Base-by-base conservation (phyloP, 2,888 invertebrate species). In the Corythucha ciliata region DNA sequence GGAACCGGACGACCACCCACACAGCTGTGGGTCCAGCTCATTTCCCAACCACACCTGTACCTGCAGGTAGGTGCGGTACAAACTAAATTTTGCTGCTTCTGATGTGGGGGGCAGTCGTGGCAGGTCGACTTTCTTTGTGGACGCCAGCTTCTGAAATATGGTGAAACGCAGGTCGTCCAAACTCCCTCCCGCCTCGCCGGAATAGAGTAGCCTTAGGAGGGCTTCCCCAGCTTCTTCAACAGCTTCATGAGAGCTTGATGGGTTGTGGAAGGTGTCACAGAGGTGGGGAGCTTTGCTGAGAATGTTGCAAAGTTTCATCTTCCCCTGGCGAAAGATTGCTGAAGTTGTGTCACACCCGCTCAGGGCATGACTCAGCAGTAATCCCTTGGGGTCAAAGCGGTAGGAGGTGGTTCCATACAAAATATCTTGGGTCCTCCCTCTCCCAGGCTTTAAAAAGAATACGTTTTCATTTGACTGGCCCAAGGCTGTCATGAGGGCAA, bases 11-110 rank as follows among this genome's bases (percentile, higher is more conserved):
- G 12, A 16, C 45, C 33, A 45, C n/a, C 45, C 45, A 20, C 45
- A 33, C 16, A 20, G 29, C 45, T 45, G 21, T 33, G 33, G 45
- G 33, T 45, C 14, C 10, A 32, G 45, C 10, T n/a, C 22, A 33
- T 33, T 33, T 22, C 27, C 33, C 45, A 8, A 32, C 45, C 41
- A 41, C 26, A 41, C 7, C 41, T 41, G 41, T 14, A 41, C 41
- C 22, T 39, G 39, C 6, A 39, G n/a, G 14, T 26, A 22, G 8
- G 18, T 42, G 5, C 14, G n/a, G 27, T n/a, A 27, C 26, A 42
- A n/a, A 27, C 27, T n/a, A 25, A 26, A 27, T n/a, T 8, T n/a
- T 16, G 26, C 44, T 16, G 44, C 44, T 27, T 25, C 44, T 26
- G 25, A 25, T 7, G 44, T 42, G 6, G 44, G 44, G 16, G 44